Percentiles rank a stretch among this genome's conserved stretches.
Evolutionary conservation across 2,113 vertebrate genomes (phyloP).

Genomic region (Sapayoa aenigma): DNA sequence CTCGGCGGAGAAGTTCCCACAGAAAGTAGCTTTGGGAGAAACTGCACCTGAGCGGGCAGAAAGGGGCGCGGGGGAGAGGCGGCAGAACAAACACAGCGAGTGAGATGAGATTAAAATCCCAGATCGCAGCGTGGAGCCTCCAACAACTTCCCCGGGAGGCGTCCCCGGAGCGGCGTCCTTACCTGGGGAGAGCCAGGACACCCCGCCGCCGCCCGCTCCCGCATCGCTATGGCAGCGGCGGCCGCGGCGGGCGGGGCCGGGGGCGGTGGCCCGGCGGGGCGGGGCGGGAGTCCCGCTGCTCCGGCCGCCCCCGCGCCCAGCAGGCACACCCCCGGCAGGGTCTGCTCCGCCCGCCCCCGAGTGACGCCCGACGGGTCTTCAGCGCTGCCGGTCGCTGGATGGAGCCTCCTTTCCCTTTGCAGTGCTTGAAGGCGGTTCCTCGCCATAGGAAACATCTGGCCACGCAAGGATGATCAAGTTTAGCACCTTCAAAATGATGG

Average conservation of each 20-base stretch:
- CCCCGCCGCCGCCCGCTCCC: background rate
- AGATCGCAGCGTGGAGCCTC: background rate
- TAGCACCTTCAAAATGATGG: background rate
- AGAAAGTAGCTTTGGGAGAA: background rate
- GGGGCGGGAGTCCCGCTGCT: background rate
- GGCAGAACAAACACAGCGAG: background rate
- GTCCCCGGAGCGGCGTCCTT: background rate
- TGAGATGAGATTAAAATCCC: fast-evolving
- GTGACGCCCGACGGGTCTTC: fast-evolving
- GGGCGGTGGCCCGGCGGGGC: background rate
- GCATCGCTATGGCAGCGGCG: constrained; percentile 27
- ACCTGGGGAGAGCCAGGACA: background rate
- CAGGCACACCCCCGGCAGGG: too few relatives aligned
- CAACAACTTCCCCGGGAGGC: background rate
- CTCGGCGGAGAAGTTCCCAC: background rate
- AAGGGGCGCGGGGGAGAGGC: background rate
- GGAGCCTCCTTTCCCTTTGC: background rate
- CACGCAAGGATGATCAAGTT: background rate
- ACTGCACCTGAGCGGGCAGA: background rate
- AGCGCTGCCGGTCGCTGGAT: background rate
- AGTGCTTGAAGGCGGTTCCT: fast-evolving
- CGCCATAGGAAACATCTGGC: fast-evolving
- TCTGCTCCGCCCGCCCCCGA: background rate
- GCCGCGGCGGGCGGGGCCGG: background rate
- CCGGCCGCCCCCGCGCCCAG: background rate